Base-by-base conservation (phyloP, 2,113 vertebrate genomes). In the Murina feae region DNA sequence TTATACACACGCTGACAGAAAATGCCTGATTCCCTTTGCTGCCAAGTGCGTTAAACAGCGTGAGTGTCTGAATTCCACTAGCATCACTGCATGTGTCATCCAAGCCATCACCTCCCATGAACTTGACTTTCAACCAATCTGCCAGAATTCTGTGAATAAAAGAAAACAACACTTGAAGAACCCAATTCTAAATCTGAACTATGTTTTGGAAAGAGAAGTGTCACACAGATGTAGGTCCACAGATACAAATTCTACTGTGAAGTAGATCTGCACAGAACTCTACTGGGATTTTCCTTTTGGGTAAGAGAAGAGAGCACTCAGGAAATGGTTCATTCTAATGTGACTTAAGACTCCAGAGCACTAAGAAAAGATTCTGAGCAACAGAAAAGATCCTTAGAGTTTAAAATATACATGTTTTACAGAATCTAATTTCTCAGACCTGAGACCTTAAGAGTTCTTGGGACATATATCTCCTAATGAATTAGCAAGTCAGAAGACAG, bases 111-210 rank as follows among this genome's bases (percentile, higher is more conserved):
- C 83, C 90, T 18, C 98, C 98, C 76, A 96, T 96, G 10, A 99
- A 98, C 96, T 99, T 99, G 60, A 98, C 98, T 98, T 99, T 98
- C 95, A 99, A 97, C 99, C 99, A 99, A 51, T 99, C 98, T 35
- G 98, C 98, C 69, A 99, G 96, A 88, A 98, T 96, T 97, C 99
- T 99, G 91, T 17, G 90, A 94, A 95, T 51, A 60, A 83, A 94
- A 92, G 72, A 85, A 84, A 93, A 47, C 37, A 63, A 47, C n/a
- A 65, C n/a, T 58, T 66, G 2, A 79, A 78, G 51, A 69, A 68
- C 51, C 53, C 58, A 63, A 55, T 66, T 90, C 72, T 78, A 85
- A 92, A 63, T 47, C 20, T 88, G 30, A 95, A 80, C 32, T 35
- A 66, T 42, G 58, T 10, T 65, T 51, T 17, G 39, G 32, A 60